phyloP scores from a whole-genome alignment of 2,113 vertebrate species.

The Dasypus novemcinctus region DNA sequence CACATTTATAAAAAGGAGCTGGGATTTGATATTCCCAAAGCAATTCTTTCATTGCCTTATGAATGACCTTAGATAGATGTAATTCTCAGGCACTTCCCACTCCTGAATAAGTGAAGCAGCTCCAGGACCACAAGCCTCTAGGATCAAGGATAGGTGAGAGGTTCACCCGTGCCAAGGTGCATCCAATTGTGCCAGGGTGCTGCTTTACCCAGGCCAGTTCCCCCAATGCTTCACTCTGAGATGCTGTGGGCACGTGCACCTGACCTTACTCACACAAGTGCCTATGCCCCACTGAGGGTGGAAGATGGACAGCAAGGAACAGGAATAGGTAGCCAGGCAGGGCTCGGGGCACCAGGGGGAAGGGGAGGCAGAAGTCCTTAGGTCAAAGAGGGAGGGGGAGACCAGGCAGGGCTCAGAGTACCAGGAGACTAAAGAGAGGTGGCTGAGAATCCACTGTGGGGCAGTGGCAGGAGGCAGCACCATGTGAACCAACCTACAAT shows the following conservation, averaged over 20 bases:
- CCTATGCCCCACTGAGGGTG: background rate
- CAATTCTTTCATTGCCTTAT: background rate
- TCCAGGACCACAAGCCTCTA: background rate
- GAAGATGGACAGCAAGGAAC: background rate
- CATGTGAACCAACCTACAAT: background rate
- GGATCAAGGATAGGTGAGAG: background rate
- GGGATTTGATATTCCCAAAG: background rate
- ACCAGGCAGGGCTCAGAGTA: background rate
- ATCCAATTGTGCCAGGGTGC: too few relatives aligned
- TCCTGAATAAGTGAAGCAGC: fast-evolving
- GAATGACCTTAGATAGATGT: too few relatives aligned
- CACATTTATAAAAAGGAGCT: too few relatives aligned
- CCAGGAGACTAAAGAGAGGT: background rate
- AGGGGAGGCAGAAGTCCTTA: background rate
- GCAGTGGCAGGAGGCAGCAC: background rate
- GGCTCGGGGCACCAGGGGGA: background rate
- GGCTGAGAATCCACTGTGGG: background rate
- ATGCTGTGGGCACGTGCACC: background rate
- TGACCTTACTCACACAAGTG: background rate
- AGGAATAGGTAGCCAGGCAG: background rate
- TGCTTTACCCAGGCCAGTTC: background rate
- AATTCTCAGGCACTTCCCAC: background rate
- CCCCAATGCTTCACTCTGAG: background rate
- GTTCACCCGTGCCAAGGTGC: fast-evolving
- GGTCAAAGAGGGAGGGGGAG: fast-evolving